A percentile compares a stretch with the other conserved stretches of the same genome.
Evolutionary conservation across 2,888 invertebrate species (phyloP).

Genomic region (Pediacus dermestoides): DNA sequence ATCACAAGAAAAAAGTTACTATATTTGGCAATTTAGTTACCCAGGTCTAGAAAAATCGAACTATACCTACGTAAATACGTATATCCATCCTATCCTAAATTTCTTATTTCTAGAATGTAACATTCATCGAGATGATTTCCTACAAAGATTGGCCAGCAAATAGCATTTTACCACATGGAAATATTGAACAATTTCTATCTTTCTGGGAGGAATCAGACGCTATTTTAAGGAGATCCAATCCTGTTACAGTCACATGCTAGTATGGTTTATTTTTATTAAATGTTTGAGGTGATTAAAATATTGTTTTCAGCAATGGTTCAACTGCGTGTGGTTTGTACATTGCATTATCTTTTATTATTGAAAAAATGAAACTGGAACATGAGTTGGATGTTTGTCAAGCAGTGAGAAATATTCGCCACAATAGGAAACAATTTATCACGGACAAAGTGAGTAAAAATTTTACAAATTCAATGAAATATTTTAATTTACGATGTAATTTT

Average conservation of each 20-base stretch:
- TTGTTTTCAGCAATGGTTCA: conserved; percentile 50
- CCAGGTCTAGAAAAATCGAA: no score
- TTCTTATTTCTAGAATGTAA: no score
- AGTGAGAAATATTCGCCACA: conserved; percentile 49
- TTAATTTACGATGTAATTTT: conserved; percentile 19
- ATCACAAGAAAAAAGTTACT: no score
- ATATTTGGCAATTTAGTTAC: no score
- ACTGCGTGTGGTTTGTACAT: conserved; percentile 51
- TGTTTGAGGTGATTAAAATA: neutral
- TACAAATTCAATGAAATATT: neutral
- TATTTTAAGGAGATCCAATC: conserved; percentile 38
- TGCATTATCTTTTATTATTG: conserved; percentile 49
- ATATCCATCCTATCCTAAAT: no score
- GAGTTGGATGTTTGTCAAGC: conserved; percentile 53
- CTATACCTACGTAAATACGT: no score
- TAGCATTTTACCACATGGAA: conserved; percentile 30
- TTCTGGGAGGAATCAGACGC: conserved; percentile 44
- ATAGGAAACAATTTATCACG: conserved; percentile 46
- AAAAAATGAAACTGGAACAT: conserved; percentile 52
- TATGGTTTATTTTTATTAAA: conserved; percentile 32
- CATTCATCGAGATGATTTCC: conserved; percentile 28
- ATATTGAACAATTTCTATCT: conserved; percentile 37
- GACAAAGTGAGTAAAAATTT: conserved; percentile 37
- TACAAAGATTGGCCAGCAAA: conserved; percentile 40
- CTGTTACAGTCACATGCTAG: conserved; percentile 48